phyloP scores from a whole-genome alignment of 2,113 vertebrate species.

The Corythaeola cristata region DNA sequence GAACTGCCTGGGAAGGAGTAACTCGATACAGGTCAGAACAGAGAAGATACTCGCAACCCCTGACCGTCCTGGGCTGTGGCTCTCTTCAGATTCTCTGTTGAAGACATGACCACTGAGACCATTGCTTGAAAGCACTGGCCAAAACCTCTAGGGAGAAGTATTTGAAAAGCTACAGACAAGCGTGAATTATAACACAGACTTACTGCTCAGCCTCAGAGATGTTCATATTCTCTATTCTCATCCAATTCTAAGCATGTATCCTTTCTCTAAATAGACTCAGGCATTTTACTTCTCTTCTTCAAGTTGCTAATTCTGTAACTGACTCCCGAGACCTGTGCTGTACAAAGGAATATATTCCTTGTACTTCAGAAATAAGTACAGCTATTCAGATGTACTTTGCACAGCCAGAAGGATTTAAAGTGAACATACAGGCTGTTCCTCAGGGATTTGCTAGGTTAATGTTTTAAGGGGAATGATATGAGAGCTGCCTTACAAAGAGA shows the following conservation, averaged over 20 bases:
- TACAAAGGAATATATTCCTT: neutral
- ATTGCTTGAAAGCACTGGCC: neutral
- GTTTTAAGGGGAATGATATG: neutral
- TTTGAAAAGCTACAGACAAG: neutral
- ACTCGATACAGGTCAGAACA: neutral
- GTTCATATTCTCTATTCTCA: neutral
- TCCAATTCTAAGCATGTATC: neutral
- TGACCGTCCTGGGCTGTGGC: neutral
- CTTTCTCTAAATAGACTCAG: neutral
- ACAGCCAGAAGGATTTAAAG: neutral
- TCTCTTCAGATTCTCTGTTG: neutral
- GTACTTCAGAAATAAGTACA: neutral
- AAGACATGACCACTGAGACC: neutral
- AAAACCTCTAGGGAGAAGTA: neutral
- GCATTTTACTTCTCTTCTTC: neutral
- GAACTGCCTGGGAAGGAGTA: rapidly evolving
- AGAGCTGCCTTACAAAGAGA: neutral
- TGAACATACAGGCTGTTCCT: neutral
- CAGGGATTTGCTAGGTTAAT: neutral
- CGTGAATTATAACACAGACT: neutral
- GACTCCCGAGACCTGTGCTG: neutral
- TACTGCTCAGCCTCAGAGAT: neutral
- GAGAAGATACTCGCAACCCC: neutral
- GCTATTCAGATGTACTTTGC: neutral
- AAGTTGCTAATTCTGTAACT: neutral